Evolutionary conservation across 2,797 vertebrate species (phyloP).

Genomic region (Sebastes baramenuke): DNA sequence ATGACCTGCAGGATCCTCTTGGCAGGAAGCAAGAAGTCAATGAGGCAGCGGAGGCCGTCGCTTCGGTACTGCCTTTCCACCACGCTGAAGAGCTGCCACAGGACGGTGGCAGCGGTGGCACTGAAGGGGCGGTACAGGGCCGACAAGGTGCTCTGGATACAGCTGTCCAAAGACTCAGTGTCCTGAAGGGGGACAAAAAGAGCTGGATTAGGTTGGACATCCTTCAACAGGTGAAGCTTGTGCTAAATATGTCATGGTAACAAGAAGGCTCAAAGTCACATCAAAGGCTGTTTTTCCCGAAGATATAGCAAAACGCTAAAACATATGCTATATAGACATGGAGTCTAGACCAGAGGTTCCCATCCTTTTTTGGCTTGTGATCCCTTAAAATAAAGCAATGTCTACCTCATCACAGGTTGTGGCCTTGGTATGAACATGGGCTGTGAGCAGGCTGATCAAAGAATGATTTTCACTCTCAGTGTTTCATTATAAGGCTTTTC

Average conservation of each 20-base stretch:
- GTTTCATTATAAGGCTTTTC: not conserved
- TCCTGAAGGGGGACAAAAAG: slow-evolving; percentile 71
- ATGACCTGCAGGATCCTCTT: slow-evolving; percentile 85
- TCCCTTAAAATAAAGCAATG: not conserved
- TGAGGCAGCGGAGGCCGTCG: slow-evolving; percentile 87
- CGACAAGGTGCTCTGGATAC: slow-evolving; percentile 86
- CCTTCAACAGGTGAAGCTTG: not conserved
- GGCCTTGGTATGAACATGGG: not conserved
- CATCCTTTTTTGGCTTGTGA: not conserved
- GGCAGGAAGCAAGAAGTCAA: slow-evolving; percentile 87
- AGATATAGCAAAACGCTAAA: not conserved
- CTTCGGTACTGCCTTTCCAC: slow-evolving; percentile 87
- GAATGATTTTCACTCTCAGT: not conserved
- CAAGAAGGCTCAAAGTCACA: not conserved
- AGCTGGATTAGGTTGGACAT: not conserved
- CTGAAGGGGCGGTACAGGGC: slow-evolving; percentile 85
- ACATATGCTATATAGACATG: not conserved
- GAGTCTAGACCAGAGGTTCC: not conserved
- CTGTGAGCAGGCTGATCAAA: not conserved
- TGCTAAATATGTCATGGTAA: not conserved
- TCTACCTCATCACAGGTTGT: not conserved
- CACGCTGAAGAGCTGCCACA: slow-evolving; percentile 89
- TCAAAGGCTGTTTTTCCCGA: not conserved
- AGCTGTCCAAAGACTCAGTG: slow-evolving; percentile 86
- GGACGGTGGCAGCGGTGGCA: slow-evolving; percentile 85